Percentiles rank a stretch among this genome's conserved stretches.
Evolutionary conservation across 2,797 vertebrate genomes (phyloP).

Genomic region (Ctenosaura bakeri): DNA sequence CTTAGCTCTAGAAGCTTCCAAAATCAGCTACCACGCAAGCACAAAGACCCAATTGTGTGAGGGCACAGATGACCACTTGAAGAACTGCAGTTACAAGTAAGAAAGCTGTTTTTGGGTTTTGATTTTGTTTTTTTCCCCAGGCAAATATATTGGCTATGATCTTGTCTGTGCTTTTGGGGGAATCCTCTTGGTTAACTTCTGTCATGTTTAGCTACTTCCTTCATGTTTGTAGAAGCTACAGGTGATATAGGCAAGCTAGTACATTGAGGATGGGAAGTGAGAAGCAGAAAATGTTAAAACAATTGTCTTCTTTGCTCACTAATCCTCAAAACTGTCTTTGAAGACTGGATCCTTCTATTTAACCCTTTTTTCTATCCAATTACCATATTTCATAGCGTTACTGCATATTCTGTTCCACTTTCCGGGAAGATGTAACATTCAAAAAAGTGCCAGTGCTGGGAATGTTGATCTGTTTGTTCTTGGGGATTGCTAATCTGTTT

Average conservation of each 20-base stretch:
- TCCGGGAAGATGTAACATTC: neutral
- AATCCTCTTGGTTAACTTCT: neutral
- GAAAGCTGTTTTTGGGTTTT: neutral
- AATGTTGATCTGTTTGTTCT: neutral
- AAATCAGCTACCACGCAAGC: no score
- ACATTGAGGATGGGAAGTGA: neutral
- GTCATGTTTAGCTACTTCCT: neutral
- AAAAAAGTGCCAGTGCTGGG: neutral
- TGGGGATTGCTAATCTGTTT: neutral
- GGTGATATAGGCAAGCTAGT: neutral
- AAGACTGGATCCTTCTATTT: neutral
- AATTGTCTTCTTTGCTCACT: neutral
- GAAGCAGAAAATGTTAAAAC: neutral
- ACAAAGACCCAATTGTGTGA: no score
- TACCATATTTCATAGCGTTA: neutral
- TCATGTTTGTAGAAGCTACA: neutral
- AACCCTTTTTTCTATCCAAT: neutral
- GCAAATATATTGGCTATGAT: neutral
- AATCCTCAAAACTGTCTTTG: neutral
- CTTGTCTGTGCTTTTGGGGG: neutral
- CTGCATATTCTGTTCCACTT: neutral
- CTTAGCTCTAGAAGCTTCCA: no score
- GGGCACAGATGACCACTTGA: no score
- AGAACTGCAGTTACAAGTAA: no score
- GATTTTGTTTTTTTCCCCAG: neutral